Base-by-base conservation (phyloP, 2,797 vertebrate species). In the Parauchenoglanis ngamensis region DNA sequence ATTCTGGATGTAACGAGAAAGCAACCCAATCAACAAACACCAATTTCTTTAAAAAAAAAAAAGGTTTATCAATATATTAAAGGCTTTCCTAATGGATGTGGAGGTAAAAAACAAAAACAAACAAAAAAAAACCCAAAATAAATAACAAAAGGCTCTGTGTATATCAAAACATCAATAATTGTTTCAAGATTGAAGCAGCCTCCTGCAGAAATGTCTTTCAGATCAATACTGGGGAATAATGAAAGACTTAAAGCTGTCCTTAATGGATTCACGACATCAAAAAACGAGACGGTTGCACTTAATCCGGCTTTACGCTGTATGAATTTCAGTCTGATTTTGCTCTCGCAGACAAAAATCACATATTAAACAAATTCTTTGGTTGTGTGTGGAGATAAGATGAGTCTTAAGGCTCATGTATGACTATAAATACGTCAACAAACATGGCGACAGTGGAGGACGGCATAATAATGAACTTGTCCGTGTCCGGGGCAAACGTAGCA, bases 1-100 rank as follows among this genome's bases (percentile, higher is more conserved):
- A 84, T 89, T 89, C 73, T 35, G 35, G 75, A 86, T 59, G 35
- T 80, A 70, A 31, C 54, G 68, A 77, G 35, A 56, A 67, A 81
- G 59, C 85, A 77, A 84, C 25, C 63, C n/a, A 65, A 86, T 72
- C 49, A 63, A 56, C 56, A 72, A 44, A 28, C 40, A 25, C 35
- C 40, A 46, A 46, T 67, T 73, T 40, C 7, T 44, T 31, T 17
- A 88, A 72, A 40, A 52, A 72, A 31, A 3, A 73, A 11, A 59
- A 79, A n/a, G 28, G 12, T 31, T 67, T 72, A 46, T 83, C 25
- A 67, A 70, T 59, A 83, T 73, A 73, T 78, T 59, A 75, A 72
- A 83, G 28, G 21, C 77, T 28, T 35, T 3, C 4, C 65, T 86
- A 72, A 86, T 40, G 73, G 61, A 67, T 44, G 31, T 0, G 2